Evolutionary conservation across 2,113 vertebrate species (phyloP).

Genomic region (Menura novaehollandiae): DNA sequence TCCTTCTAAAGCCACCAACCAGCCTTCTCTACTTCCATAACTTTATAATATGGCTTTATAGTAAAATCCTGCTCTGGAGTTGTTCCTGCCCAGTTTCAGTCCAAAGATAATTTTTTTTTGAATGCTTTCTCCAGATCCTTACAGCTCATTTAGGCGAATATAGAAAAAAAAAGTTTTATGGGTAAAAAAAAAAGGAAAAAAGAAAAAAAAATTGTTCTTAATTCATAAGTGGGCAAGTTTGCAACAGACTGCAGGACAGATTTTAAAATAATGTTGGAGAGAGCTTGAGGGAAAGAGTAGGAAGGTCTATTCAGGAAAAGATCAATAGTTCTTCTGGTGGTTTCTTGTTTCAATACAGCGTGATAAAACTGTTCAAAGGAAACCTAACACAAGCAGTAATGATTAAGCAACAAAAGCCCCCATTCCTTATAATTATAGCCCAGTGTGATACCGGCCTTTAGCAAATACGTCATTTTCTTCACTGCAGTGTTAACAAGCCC

Average conservation of each 20-base stretch:
- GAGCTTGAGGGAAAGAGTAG: not conserved
- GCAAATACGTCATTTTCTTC: constrained; percentile 1
- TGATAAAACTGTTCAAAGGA: constrained; percentile 22
- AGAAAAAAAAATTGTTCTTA: not conserved
- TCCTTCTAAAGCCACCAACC: not conserved
- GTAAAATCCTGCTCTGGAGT: not conserved
- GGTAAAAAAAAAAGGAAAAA: not conserved
- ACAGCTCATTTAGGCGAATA: not conserved
- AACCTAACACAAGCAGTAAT: constrained; percentile 4
- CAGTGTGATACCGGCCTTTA: not conserved
- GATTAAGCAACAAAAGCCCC: not conserved
- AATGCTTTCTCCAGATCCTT: not conserved
- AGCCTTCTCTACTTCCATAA: not conserved
- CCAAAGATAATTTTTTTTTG: not conserved
- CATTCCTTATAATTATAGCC: not conserved
- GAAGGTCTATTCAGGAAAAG: not conserved
- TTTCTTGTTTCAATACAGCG: not conserved
- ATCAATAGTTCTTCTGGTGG: constrained; percentile 1
- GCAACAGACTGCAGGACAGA: not conserved
- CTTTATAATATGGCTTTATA: not conserved
- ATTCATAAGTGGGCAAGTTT: not conserved
- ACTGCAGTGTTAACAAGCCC: not conserved
- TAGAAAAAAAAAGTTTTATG: not conserved
- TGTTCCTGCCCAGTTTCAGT: not conserved
- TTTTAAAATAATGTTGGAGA: not conserved